Percentiles rank a stretch among this genome's conserved stretches.
Conservation (phyloP, 2,797 vertebrate genomes). For the Chrysocyon brachyurus region DNA sequence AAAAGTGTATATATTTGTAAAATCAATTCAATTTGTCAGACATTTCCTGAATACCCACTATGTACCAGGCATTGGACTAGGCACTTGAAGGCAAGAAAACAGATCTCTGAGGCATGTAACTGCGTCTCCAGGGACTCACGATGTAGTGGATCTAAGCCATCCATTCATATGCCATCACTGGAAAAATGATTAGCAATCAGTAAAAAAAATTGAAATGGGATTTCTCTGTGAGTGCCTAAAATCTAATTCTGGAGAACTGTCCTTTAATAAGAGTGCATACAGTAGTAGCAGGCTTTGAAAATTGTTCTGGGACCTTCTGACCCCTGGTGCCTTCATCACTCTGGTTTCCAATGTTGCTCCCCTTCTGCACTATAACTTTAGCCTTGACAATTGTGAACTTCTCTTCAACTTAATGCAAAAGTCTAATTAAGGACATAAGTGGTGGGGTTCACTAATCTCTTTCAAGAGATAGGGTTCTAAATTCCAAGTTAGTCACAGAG, state of each 20-base stretch:
- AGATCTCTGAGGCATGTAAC: background rate
- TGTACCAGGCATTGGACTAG: background rate
- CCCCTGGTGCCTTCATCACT: background rate
- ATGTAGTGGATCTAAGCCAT: background rate
- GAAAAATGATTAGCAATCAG: background rate
- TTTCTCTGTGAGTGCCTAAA: background rate
- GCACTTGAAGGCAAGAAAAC: background rate
- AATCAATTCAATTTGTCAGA: constrained; percentile 38
- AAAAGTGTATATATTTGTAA: background rate
- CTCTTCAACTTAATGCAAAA: background rate
- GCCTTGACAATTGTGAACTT: background rate
- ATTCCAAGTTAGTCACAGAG: background rate
- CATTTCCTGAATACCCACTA: background rate
- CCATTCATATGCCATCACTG: background rate
- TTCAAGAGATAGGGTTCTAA: background rate
- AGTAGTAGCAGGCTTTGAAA: background rate
- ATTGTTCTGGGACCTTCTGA: background rate
- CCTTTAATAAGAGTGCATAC: background rate
- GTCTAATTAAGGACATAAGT: background rate
- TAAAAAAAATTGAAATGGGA: background rate
- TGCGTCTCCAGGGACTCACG: background rate
- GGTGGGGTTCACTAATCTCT: background rate
- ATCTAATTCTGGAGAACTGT: background rate
- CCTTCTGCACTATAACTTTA: background rate
- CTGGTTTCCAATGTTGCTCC: background rate